Conservation (phyloP, 2,888 invertebrate genomes). For the Parnassius smintheus region DNA sequence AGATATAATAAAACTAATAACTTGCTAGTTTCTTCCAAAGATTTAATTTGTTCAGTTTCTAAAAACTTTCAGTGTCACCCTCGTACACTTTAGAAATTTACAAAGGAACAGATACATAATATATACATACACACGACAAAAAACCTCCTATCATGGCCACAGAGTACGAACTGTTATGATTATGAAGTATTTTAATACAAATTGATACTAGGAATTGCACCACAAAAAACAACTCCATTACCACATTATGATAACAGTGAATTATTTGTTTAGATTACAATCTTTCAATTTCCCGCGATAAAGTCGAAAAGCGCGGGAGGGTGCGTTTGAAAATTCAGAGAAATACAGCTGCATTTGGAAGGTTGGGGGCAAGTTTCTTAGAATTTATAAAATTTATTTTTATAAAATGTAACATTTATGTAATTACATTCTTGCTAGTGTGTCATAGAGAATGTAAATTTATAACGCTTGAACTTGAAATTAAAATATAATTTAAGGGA, state of each 20-base stretch:
- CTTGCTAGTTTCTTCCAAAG: no score
- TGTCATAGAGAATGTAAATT: neutral
- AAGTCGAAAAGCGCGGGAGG: conserved; percentile 36
- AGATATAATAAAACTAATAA: no score
- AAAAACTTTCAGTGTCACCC: no score
- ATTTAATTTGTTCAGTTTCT: no score
- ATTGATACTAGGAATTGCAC: conserved; percentile 6
- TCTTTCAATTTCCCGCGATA: conserved; percentile 18
- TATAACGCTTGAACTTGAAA: no score
- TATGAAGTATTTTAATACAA: neutral
- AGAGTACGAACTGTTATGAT: neutral
- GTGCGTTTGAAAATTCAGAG: conserved; percentile 38
- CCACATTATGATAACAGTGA: neutral
- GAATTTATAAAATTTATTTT: conserved; percentile 30
- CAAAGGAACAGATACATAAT: no score
- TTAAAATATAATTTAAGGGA: no score
- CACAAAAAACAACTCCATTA: conserved; percentile 2
- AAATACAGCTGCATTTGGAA: conserved; percentile 35
- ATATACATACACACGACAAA: no score
- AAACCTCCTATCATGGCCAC: no score
- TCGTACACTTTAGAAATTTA: no score
- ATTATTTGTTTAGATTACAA: conserved; percentile 19
- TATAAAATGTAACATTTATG: conserved; percentile 31
- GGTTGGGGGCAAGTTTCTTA: conserved; percentile 15
- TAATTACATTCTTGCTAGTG: conserved; percentile 32